Conservation (phyloP, 2,888 invertebrate species). For the Dysmachus trigonus region DNA sequence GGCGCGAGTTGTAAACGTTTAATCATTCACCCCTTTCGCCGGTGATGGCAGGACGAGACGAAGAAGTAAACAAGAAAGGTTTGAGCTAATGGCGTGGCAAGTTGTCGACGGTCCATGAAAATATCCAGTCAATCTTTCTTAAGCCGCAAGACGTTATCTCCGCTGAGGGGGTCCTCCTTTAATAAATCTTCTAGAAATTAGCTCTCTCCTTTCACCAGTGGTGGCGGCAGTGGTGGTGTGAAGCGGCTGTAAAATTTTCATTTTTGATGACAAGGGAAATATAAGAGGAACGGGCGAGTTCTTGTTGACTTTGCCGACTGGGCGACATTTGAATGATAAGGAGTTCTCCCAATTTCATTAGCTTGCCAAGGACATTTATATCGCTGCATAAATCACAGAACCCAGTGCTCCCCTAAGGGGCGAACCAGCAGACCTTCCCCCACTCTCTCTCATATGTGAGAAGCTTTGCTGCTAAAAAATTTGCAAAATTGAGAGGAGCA, state of each 20-base stretch:
- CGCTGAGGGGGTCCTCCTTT: background rate
- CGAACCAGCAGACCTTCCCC: background rate
- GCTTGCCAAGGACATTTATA: background rate
- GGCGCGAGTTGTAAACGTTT: conserved; percentile 22
- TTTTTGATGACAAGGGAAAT: background rate
- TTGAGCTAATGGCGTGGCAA: background rate
- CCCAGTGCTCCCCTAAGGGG: background rate
- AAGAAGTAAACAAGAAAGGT: background rate
- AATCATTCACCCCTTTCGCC: conserved; percentile 23
- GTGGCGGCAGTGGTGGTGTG: background rate
- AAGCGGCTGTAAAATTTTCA: background rate
- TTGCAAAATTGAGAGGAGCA: background rate
- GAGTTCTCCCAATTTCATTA: background rate
- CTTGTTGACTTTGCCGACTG: background rate
- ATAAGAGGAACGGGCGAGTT: background rate
- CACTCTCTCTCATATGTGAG: background rate
- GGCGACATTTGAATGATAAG: background rate
- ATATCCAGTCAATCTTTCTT: background rate
- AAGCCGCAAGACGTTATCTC: background rate
- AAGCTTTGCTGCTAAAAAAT: background rate
- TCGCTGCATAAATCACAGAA: background rate
- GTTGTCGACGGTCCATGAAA: background rate
- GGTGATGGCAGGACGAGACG: background rate
- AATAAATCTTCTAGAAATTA: background rate
- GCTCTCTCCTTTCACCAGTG: background rate